Conservation (phyloP, 2,113 vertebrate genomes). For the rat (Rattus norvegicus) region GRCr8 NC_086030.1:27187501-27188000, state of each 20-base stretch:
- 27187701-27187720: not conserved
- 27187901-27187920: not conserved
- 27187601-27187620: not conserved
- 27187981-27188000: too few relatives aligned
- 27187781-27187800: not conserved
- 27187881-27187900: not conserved
- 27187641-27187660: not conserved
- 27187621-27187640: not conserved
- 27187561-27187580: not conserved
- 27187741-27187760: not conserved
- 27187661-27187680: too few relatives aligned
- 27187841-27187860: not conserved
- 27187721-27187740: not conserved
- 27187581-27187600: not conserved
- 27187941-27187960: too few relatives aligned
- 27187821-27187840: not conserved
- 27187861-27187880: not conserved
- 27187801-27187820: not conserved
- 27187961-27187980: too few relatives aligned
- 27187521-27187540: not conserved
- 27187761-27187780: not conserved
- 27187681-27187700: not conserved
- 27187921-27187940: not conserved
- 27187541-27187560: not conserved
- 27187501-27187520: not conserved